Evolutionary conservation across 2,888 invertebrate species (phyloP).

Genomic region (Noctua comes): DNA sequence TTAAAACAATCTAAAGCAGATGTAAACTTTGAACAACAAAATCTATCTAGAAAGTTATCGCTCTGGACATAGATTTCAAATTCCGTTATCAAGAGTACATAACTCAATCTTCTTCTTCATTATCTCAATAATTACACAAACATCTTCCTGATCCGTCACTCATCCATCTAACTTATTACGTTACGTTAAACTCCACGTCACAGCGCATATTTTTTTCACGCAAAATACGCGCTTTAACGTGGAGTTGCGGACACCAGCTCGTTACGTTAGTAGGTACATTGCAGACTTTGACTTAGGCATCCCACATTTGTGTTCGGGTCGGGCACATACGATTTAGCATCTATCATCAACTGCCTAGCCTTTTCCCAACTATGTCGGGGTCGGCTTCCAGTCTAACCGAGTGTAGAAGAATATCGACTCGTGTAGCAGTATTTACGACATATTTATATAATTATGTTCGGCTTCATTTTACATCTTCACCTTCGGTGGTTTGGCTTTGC

Average conservation of each 20-base stretch:
- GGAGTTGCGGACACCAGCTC: no score
- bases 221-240: no score
- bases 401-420: neutral
- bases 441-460: neutral
- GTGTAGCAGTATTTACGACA: neutral
- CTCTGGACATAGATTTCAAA: conserved; percentile 20
- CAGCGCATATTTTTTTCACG: no score
- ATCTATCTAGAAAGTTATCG: neutral
- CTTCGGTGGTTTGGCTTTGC: neutral
- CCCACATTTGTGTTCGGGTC: neutral
- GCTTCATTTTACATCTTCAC: neutral
- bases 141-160: conserved; percentile 20
- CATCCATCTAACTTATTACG: conserved; percentile 14
- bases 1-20: neutral
- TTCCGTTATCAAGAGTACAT: conserved; percentile 19
- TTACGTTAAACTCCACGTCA: neutral
- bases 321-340: neutral
- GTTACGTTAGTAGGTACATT: conserved; percentile 14
- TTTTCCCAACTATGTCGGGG: neutral
- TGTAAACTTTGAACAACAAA: neutral
- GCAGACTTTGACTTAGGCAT: conserved; percentile 7
- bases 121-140: conserved; percentile 15
- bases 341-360: neutral
- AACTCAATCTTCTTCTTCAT: neutral
- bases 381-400: neutral